Conservation (phyloP, 2,797 vertebrate genomes). For the Xenentodon cancila region DNA sequence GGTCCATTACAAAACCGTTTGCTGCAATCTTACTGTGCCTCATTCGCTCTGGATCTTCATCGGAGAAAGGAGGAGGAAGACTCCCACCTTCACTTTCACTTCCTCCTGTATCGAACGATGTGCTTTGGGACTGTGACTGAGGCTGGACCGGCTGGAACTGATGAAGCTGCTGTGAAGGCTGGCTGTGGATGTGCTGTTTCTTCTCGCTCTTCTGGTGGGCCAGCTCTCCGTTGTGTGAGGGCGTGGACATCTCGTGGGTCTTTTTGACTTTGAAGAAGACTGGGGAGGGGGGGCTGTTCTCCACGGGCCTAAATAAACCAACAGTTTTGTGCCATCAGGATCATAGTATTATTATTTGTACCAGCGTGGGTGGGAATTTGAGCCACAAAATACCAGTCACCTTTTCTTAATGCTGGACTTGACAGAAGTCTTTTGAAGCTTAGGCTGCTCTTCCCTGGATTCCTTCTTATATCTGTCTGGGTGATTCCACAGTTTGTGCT, state of each 20-base stretch:
- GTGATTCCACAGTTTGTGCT: constrained; percentile 96
- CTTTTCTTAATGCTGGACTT: constrained; percentile 91
- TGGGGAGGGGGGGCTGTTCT: constrained; percentile 84
- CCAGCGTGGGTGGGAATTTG: constrained; percentile 18
- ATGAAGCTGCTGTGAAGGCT: constrained; percentile 59
- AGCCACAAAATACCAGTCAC: constrained; percentile 68
- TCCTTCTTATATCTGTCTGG: constrained; percentile 81
- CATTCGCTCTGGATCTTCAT: constrained; percentile 93
- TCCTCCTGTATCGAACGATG: constrained; percentile 68
- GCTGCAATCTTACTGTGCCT: constrained; percentile 93
- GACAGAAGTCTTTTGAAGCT: constrained; percentile 81
- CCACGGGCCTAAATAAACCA: constrained; percentile 83
- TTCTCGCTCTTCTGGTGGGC: constrained; percentile 76
- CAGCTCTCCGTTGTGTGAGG: constrained; percentile 88
- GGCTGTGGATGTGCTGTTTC: constrained; percentile 71
- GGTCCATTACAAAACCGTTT: constrained; percentile 4
- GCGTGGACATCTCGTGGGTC: constrained; percentile 77
- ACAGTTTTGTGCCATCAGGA: constrained; percentile 39
- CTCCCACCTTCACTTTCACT: constrained; percentile 81
- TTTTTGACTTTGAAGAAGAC: constrained; percentile 89
- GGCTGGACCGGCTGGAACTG: constrained; percentile 52
- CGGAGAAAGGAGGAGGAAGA: constrained; percentile 78
- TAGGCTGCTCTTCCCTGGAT: constrained; percentile 80
- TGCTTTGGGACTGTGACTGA: constrained; percentile 67
- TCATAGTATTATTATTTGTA: constrained; percentile 22